Base-by-base conservation (phyloP, 2,888 invertebrate genomes). In the Xanthorhoe designata region DNA sequence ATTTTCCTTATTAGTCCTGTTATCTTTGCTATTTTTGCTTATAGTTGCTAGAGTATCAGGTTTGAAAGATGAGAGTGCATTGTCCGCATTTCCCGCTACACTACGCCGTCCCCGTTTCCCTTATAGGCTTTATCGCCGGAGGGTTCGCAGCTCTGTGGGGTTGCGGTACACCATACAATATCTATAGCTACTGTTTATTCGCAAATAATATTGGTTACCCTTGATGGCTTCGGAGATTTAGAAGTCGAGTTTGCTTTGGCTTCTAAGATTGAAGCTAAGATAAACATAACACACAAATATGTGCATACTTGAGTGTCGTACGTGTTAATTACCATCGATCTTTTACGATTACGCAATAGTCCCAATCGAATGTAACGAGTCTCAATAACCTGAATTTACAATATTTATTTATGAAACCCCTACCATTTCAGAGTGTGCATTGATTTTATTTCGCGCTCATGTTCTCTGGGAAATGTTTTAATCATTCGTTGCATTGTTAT, bases 51-150 rank as follows among this genome's bases (percentile, higher is more conserved):
- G 10, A 17, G 51, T 51, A 55, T 56, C 47, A 52, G 32, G 18
- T 51, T 57, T 10, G 15, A 42, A 52, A 42, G 47, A 49, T 54
- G 49, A 53, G 32, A 64, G 52, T 66, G 61, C 60, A 57, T 61
- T 58, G 58, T 54, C 35, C 49, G 35, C 18, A 50, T 24, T 53
- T 50, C 50, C 66, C 29, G 56, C 49, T 62, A 58, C 50, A 29
- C 49, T 50, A 13, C 53, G 57, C 17, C 32, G 52, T 47, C 32
- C 56, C 47, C 58, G 47, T 59, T 54, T 51, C 29, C 61, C 42
- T 52, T 18, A 49, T 29, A 17, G 53, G 13, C 47, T 5, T 52
- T 58, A 61, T 49, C 1, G 57, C 66, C 53, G 42, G n/a, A 57
- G 53, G 42, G 49, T 42, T 42, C 52, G 10, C 10, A 42, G 38